These are phyloP conservation scores for Rhinoderma darwinii DNA, from an alignment of 2,113 vertebrate genomes.

Conservation along the genomic window DNA sequence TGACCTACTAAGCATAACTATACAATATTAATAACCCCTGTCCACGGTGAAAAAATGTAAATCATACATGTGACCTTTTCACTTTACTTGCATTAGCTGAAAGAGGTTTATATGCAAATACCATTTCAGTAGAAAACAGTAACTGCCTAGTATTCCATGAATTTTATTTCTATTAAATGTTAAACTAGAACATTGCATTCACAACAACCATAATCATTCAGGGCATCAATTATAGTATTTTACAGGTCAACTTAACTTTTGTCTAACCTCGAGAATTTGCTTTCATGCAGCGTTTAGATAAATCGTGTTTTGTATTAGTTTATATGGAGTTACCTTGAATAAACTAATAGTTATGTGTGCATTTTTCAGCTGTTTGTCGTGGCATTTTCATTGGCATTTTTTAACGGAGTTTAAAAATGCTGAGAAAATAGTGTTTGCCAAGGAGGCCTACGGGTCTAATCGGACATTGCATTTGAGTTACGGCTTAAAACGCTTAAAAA, in stretches of 20 bases:
- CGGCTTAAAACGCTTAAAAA: too few species aligned
- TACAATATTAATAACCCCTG: neutral
- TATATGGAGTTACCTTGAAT: neutral
- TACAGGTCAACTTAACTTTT: constrained; percentile 12
- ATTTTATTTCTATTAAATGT: constrained; percentile 13
- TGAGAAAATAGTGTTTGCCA: too few species aligned
- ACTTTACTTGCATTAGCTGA: neutral
- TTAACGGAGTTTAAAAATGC: too few species aligned
- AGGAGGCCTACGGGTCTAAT: too few species aligned
- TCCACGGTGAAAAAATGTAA: neutral
- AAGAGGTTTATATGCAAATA: neutral
- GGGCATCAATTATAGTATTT: constrained; percentile 11
- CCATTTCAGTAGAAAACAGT: neutral
- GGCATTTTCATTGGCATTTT: too few species aligned
- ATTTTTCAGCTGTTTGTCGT: neutral
- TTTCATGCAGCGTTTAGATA: neutral
- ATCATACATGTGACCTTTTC: neutral
- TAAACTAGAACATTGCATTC: constrained; percentile 18
- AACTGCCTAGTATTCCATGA: neutral
- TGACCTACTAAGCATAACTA: too few species aligned
- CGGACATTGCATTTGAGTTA: too few species aligned
- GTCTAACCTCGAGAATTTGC: neutral
- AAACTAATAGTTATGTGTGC: neutral
- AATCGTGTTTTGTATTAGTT: neutral
- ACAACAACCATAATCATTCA: constrained; percentile 13